A percentile compares a stretch with the other conserved stretches of the same genome.
phyloP scores from a whole-genome alignment of 1,140 invertebrate genomes.

The Aleiodes sp. region DNA sequence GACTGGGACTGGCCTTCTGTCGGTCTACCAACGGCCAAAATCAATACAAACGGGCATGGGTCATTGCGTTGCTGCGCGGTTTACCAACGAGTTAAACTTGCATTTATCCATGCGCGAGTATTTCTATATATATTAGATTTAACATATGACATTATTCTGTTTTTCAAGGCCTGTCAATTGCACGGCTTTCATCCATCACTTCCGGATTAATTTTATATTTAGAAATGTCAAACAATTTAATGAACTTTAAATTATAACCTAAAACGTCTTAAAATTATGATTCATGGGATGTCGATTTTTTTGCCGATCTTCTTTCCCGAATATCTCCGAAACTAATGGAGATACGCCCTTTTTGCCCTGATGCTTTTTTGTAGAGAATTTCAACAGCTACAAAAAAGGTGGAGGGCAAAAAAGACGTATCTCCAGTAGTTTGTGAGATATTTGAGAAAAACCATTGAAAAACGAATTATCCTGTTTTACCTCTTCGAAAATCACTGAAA shows the following conservation, averaged over 20 bases:
- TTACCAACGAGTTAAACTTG: not conserved
- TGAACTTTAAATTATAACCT: not conserved
- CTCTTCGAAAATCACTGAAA: no score
- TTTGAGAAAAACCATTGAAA: no score
- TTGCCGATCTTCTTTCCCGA: no score
- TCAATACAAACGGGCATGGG: constrained; percentile 40
- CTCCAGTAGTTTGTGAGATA: no score
- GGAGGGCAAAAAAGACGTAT: no score
- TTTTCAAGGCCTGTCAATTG: constrained; percentile 28
- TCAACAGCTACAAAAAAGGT: no score
- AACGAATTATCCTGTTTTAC: no score
- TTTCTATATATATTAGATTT: not conserved
- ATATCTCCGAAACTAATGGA: no score
- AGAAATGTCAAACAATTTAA: not conserved
- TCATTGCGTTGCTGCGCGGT: constrained; percentile 38
- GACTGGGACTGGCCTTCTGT: constrained; percentile 39
- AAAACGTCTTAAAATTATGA: not conserved
- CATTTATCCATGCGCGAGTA: constrained; percentile 30
- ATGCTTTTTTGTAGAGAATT: no score
- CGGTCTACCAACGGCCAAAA: constrained; percentile 36
- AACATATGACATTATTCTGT: not conserved
- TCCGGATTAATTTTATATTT: constrained; percentile 20
- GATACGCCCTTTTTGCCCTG: no score
- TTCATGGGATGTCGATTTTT: no score
- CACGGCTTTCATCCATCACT: no score